A percentile compares a stretch with the other conserved stretches of the same genome.
phyloP scores from a whole-genome alignment of 2,113 vertebrate species.

The Gracilinanus agilis region DNA sequence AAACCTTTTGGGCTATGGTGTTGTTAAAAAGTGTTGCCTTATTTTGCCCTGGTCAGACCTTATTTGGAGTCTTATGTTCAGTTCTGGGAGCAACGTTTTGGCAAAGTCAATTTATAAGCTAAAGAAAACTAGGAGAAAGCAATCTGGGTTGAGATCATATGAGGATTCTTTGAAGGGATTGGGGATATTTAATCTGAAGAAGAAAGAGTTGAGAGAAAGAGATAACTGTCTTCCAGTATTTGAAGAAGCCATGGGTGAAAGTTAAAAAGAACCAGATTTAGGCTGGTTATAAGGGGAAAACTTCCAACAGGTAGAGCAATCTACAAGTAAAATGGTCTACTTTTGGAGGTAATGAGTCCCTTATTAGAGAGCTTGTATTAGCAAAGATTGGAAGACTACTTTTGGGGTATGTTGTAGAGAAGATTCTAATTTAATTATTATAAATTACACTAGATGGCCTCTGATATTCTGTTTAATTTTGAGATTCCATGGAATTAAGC shows the following conservation, averaged over 20 bases:
- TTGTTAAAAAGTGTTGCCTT: slow-evolving; percentile 50
- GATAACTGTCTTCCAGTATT: neutral
- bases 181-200: neutral
- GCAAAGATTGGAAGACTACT: neutral
- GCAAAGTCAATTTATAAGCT: neutral
- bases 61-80: neutral
- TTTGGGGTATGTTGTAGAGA: neutral
- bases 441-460: neutral
- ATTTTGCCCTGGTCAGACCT: slow-evolving; percentile 34
- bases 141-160: neutral
- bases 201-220: neutral
- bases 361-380: neutral
- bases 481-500: neutral
- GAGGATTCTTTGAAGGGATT: neutral
- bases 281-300: neutral
- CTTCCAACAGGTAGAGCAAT: neutral
- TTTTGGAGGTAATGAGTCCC: neutral
- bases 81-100: neutral
- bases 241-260: neutral
- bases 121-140: neutral
- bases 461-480: neutral
- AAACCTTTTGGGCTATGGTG: slow-evolving; percentile 6
- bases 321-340: neutral
- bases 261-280: neutral
- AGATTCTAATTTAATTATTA: neutral